These are phyloP conservation scores for Hormiphora californensis DNA, from an alignment of 37 sponge, comb jelly and placozoan species.

Conservation along the genomic window DNA sequence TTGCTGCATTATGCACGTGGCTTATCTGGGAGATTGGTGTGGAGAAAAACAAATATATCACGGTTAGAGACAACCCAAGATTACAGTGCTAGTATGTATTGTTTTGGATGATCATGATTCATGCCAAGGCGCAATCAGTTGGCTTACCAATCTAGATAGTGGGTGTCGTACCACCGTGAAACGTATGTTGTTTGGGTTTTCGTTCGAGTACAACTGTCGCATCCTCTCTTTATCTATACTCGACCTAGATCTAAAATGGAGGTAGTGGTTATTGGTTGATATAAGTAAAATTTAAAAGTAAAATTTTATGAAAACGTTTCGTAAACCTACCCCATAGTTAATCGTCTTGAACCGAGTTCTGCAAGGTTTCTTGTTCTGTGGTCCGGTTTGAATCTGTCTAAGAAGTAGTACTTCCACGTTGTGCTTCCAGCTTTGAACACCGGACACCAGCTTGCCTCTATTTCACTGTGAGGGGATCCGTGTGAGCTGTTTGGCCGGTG, in stretches of 20 bases:
- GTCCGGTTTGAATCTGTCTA: neutral
- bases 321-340: neutral
- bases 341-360: neutral
- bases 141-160: constrained; percentile 1
- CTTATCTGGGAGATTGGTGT: neutral
- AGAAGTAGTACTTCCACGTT: constrained; percentile 6
- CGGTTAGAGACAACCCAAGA: too few species aligned
- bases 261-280: too few species aligned
- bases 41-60: neutral
- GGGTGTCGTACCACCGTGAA: constrained; percentile 41
- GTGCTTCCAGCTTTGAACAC: constrained; percentile 40
- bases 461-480: constrained; percentile 4
- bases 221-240: too few species aligned
- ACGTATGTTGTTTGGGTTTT: neutral
- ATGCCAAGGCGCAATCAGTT: too few species aligned
- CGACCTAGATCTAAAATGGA: too few species aligned
- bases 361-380: neutral
- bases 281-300: too few species aligned
- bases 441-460: constrained; percentile 1
- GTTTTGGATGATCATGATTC: too few species aligned
- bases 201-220: neutral
- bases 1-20: neutral
- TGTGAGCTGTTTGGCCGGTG: too few species aligned
- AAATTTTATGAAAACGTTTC: too few species aligned
- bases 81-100: too few species aligned